Evolutionary conservation across 2,797 vertebrate genomes (phyloP).

Genomic region (Agapornis canus): DNA sequence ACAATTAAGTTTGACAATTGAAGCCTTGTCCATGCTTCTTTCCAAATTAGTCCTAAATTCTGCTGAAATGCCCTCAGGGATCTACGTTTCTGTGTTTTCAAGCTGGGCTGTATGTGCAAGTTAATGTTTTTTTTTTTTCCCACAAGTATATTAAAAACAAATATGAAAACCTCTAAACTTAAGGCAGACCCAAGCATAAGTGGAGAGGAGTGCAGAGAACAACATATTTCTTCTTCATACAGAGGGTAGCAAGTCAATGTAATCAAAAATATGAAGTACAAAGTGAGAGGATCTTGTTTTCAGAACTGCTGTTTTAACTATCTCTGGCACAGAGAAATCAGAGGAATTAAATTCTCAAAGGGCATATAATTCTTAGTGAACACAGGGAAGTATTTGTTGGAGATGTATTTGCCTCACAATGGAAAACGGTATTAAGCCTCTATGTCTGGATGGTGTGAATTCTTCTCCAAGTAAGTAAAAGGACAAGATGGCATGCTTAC

Average conservation of each 20-base stretch:
- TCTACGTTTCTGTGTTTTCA: background rate
- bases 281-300: background rate
- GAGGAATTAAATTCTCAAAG: background rate
- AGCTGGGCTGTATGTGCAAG: background rate
- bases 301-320: background rate
- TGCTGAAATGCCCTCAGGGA: background rate
- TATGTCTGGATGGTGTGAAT: background rate
- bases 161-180: background rate
- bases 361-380: background rate
- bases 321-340: background rate
- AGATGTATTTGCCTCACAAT: background rate
- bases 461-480: conserved; percentile 3
- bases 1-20: background rate
- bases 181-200: background rate
- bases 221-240: background rate
- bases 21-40: background rate
- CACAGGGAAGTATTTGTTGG: background rate
- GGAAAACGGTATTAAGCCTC: background rate
- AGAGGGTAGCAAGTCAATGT: background rate
- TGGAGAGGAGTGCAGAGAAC: background rate
- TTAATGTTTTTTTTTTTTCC: background rate
- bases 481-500: background rate
- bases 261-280: background rate
- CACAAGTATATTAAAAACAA: background rate
- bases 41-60: background rate